Evolutionary conservation across 2,797 vertebrate genomes (phyloP).

Genomic region (Bovichtus diacanthus): DNA sequence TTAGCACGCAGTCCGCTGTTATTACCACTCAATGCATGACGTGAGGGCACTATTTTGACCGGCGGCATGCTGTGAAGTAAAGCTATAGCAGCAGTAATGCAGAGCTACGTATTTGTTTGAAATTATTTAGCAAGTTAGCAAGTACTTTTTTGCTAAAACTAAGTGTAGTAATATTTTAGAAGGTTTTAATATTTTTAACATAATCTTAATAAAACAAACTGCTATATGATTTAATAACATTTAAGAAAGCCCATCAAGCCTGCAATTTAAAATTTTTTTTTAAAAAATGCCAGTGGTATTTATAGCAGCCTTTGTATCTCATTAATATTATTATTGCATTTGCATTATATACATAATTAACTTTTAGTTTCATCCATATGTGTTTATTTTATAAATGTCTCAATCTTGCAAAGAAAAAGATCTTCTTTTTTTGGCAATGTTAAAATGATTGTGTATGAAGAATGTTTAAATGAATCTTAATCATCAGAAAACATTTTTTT

Average conservation of each 20-base stretch:
- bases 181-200: too few relatives aligned
- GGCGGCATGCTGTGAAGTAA: not conserved
- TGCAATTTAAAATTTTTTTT: not conserved
- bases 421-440: not conserved
- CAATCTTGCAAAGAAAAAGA: not conserved
- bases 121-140: not conserved
- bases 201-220: not conserved
- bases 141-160: too few relatives aligned
- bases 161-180: too few relatives aligned
- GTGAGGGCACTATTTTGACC: not conserved
- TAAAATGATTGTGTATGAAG: not conserved
- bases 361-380: not conserved
- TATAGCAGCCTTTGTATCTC: not conserved
- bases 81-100: not conserved
- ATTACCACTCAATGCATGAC: slow-evolving; percentile 10
- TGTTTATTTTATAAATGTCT: not conserved
- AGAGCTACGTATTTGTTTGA: not conserved
- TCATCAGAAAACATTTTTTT: not conserved
- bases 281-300: not conserved
- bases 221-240: not conserved
- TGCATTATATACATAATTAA: not conserved
- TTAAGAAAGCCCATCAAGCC: not conserved
- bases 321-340: not conserved
- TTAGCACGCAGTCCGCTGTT: slow-evolving; percentile 1
- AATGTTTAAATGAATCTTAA: not conserved